Base-by-base conservation (phyloP, 2,797 vertebrate species). In the Orientallactaga sibirica region DNA sequence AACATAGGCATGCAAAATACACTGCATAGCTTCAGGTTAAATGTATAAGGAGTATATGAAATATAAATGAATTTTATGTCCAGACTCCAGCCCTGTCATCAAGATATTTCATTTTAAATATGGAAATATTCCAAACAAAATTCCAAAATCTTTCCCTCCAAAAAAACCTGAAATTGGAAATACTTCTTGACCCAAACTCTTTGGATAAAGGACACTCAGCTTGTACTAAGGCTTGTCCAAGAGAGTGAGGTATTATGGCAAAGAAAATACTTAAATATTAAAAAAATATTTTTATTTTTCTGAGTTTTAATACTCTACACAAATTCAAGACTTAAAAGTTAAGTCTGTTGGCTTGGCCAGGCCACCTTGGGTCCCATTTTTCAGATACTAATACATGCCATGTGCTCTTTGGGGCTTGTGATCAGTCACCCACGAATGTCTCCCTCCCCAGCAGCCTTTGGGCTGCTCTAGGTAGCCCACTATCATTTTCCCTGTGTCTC, bases 231-330 rank as follows among this genome's bases (percentile, higher is more conserved):
- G 29, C 66, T 43, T 82, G 74, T 52, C 29, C 12, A 66, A 80
- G 41, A 52, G 7, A 25, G 24, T 89, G 27, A 75, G 33, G 27
- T 12, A 43, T 27, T 76, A 79, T 1, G 19, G 43, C 37, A 87
- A 80, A 87, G 74, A 79, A 93, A 93, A 91, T 62, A 18, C 84
- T 79, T 89, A 55, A 33, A 14, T 71, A 61, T 81, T 75, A 91
- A 43, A 71, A 62, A 41, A 52, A 43, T 61, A 81, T 58, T 94
- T 80, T 68, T 37, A 64, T 93, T 73, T 67, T 79, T 61, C 78
- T 29, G 58, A 88, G 37, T 80, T 82, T 90, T 82, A 80, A 80
- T 14, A 74, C 19, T 70, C 19, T 76, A 33, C 7, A 93, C 5
- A 61, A 33, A 78, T 79, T 61, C 74, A 74, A 41, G 43, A n/a